Evolutionary conservation across 2,113 vertebrate species (phyloP).

Genomic region (Laticauda laticaudata): DNA sequence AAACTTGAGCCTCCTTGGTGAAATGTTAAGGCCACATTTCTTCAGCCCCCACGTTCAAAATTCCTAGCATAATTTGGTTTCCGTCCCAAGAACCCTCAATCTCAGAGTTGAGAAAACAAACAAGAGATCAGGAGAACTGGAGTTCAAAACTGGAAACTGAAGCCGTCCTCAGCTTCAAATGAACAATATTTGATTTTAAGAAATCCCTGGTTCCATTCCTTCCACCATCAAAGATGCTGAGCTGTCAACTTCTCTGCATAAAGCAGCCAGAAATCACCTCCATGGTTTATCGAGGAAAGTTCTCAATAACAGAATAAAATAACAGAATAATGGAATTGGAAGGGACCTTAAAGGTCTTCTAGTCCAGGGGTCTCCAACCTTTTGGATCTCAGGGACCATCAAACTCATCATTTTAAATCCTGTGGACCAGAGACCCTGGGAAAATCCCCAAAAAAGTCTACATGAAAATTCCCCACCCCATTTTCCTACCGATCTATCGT

Average conservation of each 20-base stretch:
- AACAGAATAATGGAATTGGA: too few species aligned
- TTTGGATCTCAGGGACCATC: too few species aligned
- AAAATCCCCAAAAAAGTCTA: too few species aligned
- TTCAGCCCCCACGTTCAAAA: neutral
- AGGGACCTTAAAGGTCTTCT: too few species aligned
- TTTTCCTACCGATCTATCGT: too few species aligned
- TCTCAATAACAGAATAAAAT: too few species aligned
- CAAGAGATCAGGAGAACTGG: neutral
- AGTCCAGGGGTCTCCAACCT: too few species aligned
- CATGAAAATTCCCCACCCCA: too few species aligned
- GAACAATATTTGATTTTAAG: neutral
- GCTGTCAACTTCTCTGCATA: too few species aligned
- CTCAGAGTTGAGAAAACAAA: neutral
- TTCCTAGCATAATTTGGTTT: neutral
- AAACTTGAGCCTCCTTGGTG: neutral
- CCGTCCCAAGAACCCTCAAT: neutral
- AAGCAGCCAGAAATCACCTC: neutral
- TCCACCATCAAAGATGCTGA: neutral
- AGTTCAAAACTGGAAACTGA: neutral
- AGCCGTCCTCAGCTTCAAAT: neutral
- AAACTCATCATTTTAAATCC: too few species aligned
- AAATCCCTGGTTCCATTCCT: neutral
- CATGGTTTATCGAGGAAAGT: too few species aligned
- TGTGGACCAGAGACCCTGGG: too few species aligned
- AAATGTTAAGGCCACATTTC: neutral